These are phyloP conservation scores for Numida meleagris DNA, from an alignment of 2,113 vertebrate genomes.

Conservation along the genomic window DNA sequence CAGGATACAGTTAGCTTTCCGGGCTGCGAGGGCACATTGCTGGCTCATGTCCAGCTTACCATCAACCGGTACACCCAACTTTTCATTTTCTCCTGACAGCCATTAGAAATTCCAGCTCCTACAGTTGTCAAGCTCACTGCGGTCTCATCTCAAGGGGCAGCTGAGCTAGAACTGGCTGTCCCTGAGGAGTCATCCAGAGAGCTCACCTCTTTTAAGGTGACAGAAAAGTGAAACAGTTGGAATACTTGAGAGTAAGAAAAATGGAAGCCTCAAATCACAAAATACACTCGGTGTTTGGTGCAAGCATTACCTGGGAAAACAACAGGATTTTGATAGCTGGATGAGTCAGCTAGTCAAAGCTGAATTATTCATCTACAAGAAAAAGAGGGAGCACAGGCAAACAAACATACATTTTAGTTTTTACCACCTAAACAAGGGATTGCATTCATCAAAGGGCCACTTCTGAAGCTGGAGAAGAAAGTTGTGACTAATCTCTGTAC, in stretches of 20 bases:
- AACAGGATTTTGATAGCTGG: neutral
- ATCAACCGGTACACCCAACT: neutral
- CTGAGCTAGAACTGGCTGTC: neutral
- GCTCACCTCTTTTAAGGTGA: slow-evolving; percentile 8
- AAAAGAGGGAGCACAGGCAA: neutral
- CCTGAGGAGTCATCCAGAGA: slow-evolving; percentile 4
- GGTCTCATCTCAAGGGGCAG: slow-evolving; percentile 7
- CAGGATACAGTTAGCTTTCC: too few species aligned
- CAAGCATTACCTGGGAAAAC: neutral
- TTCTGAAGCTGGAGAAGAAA: neutral
- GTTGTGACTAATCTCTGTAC: neutral
- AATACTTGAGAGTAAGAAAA: neutral
- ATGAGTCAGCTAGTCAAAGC: fast-evolving
- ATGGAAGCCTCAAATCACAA: neutral
- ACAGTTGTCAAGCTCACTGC: neutral
- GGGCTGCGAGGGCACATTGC: neutral
- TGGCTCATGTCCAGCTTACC: neutral
- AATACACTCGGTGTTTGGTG: neutral
- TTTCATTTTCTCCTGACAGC: neutral
- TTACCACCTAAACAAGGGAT: neutral
- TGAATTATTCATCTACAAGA: neutral
- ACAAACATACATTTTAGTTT: neutral
- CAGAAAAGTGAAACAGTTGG: neutral
- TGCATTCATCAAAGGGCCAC: fast-evolving
- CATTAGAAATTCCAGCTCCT: slow-evolving; percentile 59